Evolutionary conservation across 2,113 vertebrate species (phyloP).

Genomic region (Spilogale gracilis): DNA sequence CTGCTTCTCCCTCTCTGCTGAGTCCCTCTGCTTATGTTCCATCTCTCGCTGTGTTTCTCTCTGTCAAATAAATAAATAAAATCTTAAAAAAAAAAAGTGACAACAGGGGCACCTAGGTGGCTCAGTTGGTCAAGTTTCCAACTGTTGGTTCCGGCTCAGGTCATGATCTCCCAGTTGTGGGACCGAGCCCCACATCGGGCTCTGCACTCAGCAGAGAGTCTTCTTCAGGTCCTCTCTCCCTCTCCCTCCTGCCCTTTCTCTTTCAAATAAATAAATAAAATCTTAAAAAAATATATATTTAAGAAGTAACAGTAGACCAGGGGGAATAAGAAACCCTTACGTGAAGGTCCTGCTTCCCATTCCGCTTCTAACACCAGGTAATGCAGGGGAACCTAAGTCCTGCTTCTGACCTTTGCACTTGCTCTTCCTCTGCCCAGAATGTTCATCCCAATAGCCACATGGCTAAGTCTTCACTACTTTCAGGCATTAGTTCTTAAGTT

Average conservation of each 20-base stretch:
- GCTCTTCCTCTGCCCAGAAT: not conserved
- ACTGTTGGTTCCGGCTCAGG: not conserved
- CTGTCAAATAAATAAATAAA: too few relatives aligned
- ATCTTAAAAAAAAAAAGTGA: not conserved
- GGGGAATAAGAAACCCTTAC: not conserved
- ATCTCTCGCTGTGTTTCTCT: too few relatives aligned
- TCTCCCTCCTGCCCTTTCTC: not conserved
- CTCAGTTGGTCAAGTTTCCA: not conserved
- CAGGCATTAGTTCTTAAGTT: not conserved
- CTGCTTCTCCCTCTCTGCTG: too few relatives aligned
- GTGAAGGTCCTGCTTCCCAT: not conserved
- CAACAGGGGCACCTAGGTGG: not conserved
- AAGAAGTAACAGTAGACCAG: not conserved
- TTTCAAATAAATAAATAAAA: not conserved
- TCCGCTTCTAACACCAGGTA: not conserved
- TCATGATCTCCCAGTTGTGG: not conserved
- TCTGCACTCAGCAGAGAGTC: not conserved
- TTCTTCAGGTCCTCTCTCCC: not conserved
- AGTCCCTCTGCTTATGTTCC: too few relatives aligned
- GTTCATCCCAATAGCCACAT: not conserved
- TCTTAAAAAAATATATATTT: not conserved
- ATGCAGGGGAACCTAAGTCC: rapidly evolving
- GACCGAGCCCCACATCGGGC: not conserved
- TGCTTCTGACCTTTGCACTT: not conserved
- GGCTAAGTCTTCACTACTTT: not conserved